phyloP scores from a whole-genome alignment of 1,140 invertebrate genomes.

The Trichonephila clavipes region DNA sequence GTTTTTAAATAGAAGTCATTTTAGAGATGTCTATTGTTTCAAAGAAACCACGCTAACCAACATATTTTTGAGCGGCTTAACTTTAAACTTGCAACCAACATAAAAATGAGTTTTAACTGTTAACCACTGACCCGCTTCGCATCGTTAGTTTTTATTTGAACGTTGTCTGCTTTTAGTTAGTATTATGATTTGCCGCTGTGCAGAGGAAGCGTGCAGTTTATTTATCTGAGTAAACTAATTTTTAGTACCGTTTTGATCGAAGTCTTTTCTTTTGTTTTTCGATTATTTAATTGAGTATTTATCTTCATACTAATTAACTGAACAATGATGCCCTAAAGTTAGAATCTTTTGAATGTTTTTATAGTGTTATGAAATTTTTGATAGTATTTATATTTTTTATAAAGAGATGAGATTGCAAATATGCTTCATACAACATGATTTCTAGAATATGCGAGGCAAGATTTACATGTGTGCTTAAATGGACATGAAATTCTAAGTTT shows the following conservation, averaged over 20 bases:
- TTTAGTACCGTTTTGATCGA: background rate
- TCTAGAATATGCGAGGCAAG: background rate
- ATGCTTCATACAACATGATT: slow-evolving; percentile 11
- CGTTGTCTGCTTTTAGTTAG: background rate
- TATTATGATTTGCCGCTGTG: background rate
- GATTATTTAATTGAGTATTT: background rate
- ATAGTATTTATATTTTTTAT: too few relatives aligned
- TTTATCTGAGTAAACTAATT: background rate
- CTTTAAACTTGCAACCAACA: too few relatives aligned
- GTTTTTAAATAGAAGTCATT: too few relatives aligned
- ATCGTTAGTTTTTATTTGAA: slow-evolving; percentile 42
- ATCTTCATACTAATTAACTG: too few relatives aligned
- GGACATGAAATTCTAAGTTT: background rate
- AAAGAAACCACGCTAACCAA: too few relatives aligned
- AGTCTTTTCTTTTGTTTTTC: background rate
- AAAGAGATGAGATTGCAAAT: background rate
- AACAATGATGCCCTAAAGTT: too few relatives aligned
- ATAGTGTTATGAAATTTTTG: too few relatives aligned
- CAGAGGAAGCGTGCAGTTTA: background rate
- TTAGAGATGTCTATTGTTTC: too few relatives aligned
- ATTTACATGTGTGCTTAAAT: background rate
- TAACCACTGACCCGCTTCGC: slow-evolving; percentile 7
- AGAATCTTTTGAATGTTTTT: too few relatives aligned
- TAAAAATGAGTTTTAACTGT: background rate
- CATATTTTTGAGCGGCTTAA: too few relatives aligned